Conservation (phyloP, 2,888 invertebrate genomes). For the Eulithis testata region DNA sequence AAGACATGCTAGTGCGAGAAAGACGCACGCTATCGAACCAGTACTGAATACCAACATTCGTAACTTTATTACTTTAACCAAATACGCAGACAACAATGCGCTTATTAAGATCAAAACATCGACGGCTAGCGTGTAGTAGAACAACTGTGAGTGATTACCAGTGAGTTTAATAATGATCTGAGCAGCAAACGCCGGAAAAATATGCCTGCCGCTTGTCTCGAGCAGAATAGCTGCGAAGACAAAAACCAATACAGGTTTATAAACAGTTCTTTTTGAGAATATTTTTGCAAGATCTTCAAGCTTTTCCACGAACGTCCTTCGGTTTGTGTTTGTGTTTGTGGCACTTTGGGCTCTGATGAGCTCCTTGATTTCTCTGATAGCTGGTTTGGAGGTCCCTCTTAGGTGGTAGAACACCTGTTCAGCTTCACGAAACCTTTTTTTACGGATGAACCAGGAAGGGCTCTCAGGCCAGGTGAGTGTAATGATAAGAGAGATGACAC, state of each 20-base stretch:
- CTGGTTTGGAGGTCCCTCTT: background rate
- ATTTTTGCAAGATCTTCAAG: background rate
- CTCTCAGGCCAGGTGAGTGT: background rate
- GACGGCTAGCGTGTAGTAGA: background rate
- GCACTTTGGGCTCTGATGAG: background rate
- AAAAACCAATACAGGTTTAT: background rate
- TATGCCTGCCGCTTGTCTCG: background rate
- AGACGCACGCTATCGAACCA: background rate
- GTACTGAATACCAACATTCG: background rate
- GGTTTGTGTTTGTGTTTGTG: background rate
- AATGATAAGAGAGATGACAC: background rate
- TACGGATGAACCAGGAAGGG: background rate
- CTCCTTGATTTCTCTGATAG: constrained; percentile 1
- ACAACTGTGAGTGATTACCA: background rate
- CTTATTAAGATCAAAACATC: background rate
- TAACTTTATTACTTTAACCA: background rate
- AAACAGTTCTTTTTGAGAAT: background rate
- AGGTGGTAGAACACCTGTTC: constrained; percentile 3
- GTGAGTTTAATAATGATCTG: background rate
- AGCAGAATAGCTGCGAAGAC: constrained; percentile 4
- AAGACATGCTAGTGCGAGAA: background rate
- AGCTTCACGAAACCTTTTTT: background rate
- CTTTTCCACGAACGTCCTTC: background rate
- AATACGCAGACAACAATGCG: background rate
- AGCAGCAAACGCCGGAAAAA: constrained; percentile 1